Conservation (phyloP, 2,888 invertebrate species). For the Craniophora ligustri region DNA sequence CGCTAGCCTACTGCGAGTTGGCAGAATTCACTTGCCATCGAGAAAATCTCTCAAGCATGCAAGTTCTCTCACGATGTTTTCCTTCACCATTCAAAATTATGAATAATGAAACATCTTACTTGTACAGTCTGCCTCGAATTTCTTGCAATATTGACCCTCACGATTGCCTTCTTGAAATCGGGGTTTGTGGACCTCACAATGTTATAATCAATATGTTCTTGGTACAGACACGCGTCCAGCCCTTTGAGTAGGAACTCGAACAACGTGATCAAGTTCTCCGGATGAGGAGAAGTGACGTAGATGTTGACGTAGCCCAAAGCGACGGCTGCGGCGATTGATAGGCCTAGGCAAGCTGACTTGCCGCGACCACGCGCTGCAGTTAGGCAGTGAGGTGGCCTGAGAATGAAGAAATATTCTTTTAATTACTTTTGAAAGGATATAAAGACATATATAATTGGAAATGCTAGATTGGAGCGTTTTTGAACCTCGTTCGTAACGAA, state of each 20-base stretch:
- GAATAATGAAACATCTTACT: conserved; percentile 86
- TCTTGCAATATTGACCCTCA: conserved; percentile 96
- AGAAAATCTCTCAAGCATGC: too few species aligned
- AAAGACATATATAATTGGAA: too few species aligned
- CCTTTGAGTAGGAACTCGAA: conserved; percentile 98
- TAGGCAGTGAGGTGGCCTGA: conserved; percentile 96
- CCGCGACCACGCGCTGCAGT: conserved; percentile 99
- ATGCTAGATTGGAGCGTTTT: too few species aligned
- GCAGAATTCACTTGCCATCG: too few species aligned
- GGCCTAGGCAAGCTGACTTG: conserved; percentile 98
- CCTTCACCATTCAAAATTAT: too few species aligned
- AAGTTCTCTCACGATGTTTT: too few species aligned
- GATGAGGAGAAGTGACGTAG: conserved; percentile 99
- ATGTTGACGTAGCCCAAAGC: conserved; percentile 97
- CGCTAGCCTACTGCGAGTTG: too few species aligned
- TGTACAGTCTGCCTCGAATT: conserved; percentile 98
- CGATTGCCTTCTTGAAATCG: conserved; percentile 98
- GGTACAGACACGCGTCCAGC: conserved; percentile 97
- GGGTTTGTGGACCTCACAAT: conserved; percentile 98
- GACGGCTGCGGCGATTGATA: conserved; percentile 96
- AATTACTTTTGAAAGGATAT: neutral
- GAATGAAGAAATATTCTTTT: conserved; percentile 23
- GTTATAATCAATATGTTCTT: conserved; percentile 98
- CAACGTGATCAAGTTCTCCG: conserved; percentile 98
- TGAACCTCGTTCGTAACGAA: too few species aligned